Percentiles rank a stretch among this genome's conserved stretches.
Conservation (phyloP, 2,888 invertebrate genomes). For the Stramonita haemastoma region DNA sequence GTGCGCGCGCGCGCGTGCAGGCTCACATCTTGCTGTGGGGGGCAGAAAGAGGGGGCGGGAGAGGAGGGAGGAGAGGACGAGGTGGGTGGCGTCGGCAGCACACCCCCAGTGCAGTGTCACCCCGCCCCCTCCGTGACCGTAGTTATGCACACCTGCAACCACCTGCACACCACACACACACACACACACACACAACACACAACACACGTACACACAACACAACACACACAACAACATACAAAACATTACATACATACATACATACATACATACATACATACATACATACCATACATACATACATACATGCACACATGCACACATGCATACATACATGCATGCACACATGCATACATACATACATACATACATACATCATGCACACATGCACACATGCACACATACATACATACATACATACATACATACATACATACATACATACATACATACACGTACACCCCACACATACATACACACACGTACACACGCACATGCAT, state of each 20-base stretch:
- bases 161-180: slow-evolving; percentile 19
- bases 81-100: slow-evolving; percentile 51
- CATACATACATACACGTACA: too few species aligned
- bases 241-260: not conserved
- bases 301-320: not conserved
- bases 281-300: not conserved
- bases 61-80: slow-evolving; percentile 42
- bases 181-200: not conserved
- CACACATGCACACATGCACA: not conserved
- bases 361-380: not conserved
- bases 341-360: not conserved
- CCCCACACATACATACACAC: too few species aligned
- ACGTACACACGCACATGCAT: not conserved
- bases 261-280: too few species aligned
- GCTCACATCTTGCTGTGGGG: slow-evolving; percentile 23
- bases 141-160: slow-evolving; percentile 59
- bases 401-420: not conserved
- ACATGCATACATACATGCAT: not conserved
- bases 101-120: slow-evolving; percentile 63
- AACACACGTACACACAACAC: not conserved
- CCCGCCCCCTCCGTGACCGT: slow-evolving; percentile 63
- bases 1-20: not conserved
- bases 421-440: not conserved
- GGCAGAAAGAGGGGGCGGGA: not conserved
- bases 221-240: not conserved